Conservation (phyloP, 2,888 invertebrate genomes). For the Drosophila leonis region DNA sequence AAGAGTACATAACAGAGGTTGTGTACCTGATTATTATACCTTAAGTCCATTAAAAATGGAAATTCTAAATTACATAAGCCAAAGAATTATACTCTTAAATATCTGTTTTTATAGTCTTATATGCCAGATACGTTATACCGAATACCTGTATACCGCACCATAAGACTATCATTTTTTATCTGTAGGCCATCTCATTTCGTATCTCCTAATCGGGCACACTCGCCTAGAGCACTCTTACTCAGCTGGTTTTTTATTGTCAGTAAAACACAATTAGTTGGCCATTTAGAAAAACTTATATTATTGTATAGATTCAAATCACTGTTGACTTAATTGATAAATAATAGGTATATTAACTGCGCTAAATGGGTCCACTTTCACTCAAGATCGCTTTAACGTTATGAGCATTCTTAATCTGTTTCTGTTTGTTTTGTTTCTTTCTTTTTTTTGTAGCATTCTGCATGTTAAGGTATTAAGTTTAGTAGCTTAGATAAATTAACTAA, state of each 20-base stretch:
- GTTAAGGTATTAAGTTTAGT: slow-evolving; percentile 45
- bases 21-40: too few relatives aligned
- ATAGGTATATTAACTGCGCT: slow-evolving; percentile 49
- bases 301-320: slow-evolving; percentile 68
- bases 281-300: slow-evolving; percentile 66
- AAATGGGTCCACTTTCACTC: slow-evolving; percentile 50
- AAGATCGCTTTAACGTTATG: slow-evolving; percentile 55
- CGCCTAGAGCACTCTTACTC: neutral
- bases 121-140: too few relatives aligned
- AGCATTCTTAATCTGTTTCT: slow-evolving; percentile 63
- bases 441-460: slow-evolving; percentile 22
- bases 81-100: too few relatives aligned
- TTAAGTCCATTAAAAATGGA: too few relatives aligned
- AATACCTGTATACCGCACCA: too few relatives aligned
- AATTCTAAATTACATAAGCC: too few relatives aligned
- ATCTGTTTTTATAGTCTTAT: too few relatives aligned
- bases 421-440: neutral
- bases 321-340: slow-evolving; percentile 62
- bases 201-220: neutral
- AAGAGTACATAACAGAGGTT: too few relatives aligned
- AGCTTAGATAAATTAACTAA: slow-evolving; percentile 60
- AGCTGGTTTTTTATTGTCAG: neutral
- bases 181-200: too few relatives aligned
- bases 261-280: slow-evolving; percentile 29
- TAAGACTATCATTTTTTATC: too few relatives aligned